Conservation (phyloP, 2,888 invertebrate species). For the Clostera curtula region DNA sequence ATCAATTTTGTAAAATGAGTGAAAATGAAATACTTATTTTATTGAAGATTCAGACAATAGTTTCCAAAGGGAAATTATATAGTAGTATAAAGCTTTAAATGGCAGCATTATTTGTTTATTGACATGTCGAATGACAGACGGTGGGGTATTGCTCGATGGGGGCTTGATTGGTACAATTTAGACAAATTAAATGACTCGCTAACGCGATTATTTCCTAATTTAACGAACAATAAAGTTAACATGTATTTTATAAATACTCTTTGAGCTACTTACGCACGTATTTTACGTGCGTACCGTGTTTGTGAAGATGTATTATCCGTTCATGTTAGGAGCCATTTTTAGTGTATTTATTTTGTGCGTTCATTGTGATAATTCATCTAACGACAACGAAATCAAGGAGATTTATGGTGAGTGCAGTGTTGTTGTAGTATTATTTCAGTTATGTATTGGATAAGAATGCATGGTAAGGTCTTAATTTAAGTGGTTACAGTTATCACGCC, state of each 20-base stretch:
- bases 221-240: conserved; percentile 49
- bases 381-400: conserved; percentile 68
- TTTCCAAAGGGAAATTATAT: not conserved
- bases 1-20: no score
- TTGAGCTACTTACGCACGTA: conserved; percentile 50
- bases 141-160: conserved; percentile 62
- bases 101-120: conserved; percentile 70
- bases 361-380: conserved; percentile 70
- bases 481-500: conserved; percentile 11
- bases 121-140: conserved; percentile 70
- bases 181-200: conserved; percentile 50
- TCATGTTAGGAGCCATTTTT: conserved; percentile 73
- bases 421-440: conserved; percentile 7
- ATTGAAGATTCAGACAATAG: no score
- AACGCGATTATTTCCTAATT: conserved; percentile 47
- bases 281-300: conserved; percentile 47
- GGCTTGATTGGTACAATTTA: conserved; percentile 53
- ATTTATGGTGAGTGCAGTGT: conserved; percentile 57
- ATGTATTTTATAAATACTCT: conserved; percentile 59
- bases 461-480: conserved; percentile 6
- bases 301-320: conserved; percentile 65
- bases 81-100: conserved; percentile 5
- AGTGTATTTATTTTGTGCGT: conserved; percentile 73
- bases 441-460: conserved; percentile 1
- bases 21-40: no score